phyloP scores from a whole-genome alignment of 1,140 invertebrate species.

The Chlorops oryzae region DNA sequence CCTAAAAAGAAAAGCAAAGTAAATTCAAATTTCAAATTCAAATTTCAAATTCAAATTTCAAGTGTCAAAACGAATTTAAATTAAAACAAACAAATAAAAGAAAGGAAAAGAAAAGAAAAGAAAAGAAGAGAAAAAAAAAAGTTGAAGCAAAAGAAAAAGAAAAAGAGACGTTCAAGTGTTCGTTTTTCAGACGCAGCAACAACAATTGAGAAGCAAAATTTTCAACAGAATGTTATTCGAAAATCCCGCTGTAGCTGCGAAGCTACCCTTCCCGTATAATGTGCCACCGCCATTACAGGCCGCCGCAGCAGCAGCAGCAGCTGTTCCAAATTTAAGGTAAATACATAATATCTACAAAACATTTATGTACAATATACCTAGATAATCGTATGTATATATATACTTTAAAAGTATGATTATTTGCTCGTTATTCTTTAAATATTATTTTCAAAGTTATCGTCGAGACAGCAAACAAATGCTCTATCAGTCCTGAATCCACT shows the following conservation, averaged over 20 bases:
- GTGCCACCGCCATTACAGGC: conserved; percentile 46
- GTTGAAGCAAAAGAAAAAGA: conserved; percentile 1
- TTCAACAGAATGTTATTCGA: conserved; percentile 43
- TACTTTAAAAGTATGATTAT: too few species aligned
- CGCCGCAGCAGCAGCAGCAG: conserved; percentile 44
- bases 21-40: too few species aligned
- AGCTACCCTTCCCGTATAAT: conserved; percentile 46
- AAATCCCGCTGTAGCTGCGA: conserved; percentile 46
- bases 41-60: too few species aligned
- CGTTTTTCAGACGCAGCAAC: neutral
- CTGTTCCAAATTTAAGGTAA: conserved; percentile 48
- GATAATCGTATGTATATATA: too few species aligned
- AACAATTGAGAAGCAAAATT: conserved; percentile 7
- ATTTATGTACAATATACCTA: too few species aligned
- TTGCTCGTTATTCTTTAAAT: too few species aligned
- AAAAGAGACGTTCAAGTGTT: neutral
- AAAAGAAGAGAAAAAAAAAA: neutral
- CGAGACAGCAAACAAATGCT: too few species aligned
- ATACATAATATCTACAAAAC: too few species aligned
- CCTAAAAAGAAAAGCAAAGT: too few species aligned
- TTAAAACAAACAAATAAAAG: conserved; percentile 1
- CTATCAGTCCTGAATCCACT: too few species aligned
- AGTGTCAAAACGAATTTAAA: too few species aligned
- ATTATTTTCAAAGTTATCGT: too few species aligned
- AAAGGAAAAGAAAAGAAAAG: neutral